Percentiles rank a stretch among this genome's conserved stretches.
Evolutionary conservation across 2,113 vertebrate species (phyloP).

Genomic region (Oryzias celebensis): DNA sequence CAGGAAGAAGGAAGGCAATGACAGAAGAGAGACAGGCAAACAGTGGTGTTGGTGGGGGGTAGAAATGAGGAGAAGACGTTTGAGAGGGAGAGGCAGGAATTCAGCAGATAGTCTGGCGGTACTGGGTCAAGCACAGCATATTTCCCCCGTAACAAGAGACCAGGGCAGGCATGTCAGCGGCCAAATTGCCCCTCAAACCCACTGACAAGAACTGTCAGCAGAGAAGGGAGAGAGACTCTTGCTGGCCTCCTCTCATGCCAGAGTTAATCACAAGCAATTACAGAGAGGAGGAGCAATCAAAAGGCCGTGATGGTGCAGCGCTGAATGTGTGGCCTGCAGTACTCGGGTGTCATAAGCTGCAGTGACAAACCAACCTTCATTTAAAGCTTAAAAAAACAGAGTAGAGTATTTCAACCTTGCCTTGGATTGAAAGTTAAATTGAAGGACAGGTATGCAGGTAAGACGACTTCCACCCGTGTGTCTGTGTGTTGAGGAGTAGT

Average conservation of each 20-base stretch:
- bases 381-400: conserved; percentile 12
- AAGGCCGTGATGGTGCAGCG: conserved; percentile 46
- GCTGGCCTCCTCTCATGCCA: conserved; percentile 65
- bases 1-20: conserved; percentile 11
- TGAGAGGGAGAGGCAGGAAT: conserved; percentile 50
- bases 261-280: conserved; percentile 72
- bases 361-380: conserved; percentile 28
- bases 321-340: conserved; percentile 47
- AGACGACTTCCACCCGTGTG: conserved; percentile 6
- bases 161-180: conserved; percentile 65
- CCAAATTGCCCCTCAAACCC: conserved; percentile 75
- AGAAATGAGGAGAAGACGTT: conserved; percentile 14
- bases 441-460: conserved; percentile 14
- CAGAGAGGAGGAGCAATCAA: conserved; percentile 71
- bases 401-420: conserved; percentile 13
- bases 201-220: conserved; percentile 76
- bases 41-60: background rate
- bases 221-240: conserved; percentile 54
- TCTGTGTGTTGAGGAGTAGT: conserved; percentile 18
- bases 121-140: conserved; percentile 56
- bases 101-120: conserved; percentile 46
- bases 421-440: conserved; percentile 8
- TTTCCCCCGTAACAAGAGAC: conserved; percentile 71
- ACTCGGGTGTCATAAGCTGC: conserved; percentile 47
- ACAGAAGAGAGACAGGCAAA: conserved; percentile 7